These are phyloP conservation scores for Zhuqinia jingwanae DNA, from an alignment of 2,888 invertebrate genomes.

Conservation along the genomic window DNA sequence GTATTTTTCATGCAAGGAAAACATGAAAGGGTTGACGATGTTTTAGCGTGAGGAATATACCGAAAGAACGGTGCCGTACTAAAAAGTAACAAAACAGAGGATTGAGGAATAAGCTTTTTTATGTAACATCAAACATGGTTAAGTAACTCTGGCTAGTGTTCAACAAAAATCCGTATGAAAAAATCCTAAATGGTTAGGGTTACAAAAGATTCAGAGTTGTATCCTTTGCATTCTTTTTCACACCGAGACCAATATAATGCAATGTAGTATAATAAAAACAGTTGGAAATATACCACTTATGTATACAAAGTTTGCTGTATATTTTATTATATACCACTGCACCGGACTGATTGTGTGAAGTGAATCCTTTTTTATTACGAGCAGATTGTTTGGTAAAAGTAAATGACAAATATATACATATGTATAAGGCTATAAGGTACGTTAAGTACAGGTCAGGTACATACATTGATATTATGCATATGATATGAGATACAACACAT, in stretches of 20 bases:
- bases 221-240: not conserved
- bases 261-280: no score
- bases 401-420: no score
- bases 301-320: not conserved
- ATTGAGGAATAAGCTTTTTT: no score
- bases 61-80: not conserved
- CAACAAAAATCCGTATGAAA: constrained; percentile 10
- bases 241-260: no score
- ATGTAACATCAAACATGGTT: not conserved
- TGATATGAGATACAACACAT: no score
- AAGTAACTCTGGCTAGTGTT: constrained; percentile 5
- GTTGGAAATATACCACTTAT: not conserved
- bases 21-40: constrained; percentile 17
- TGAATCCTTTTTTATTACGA: no score
- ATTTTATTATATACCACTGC: not conserved
- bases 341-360: no score
- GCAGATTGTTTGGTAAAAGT: no score
- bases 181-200: not conserved
- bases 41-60: not conserved
- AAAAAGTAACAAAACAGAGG: no score
- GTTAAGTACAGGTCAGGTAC: no score
- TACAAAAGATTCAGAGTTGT: not conserved
- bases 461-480: no score
- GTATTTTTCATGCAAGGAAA: not conserved
- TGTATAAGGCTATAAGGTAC: no score